Percentiles rank a stretch among this genome's conserved stretches.
phyloP scores from a whole-genome alignment of 2,888 invertebrate genomes.

The Coelogynopora nodosa region DNA sequence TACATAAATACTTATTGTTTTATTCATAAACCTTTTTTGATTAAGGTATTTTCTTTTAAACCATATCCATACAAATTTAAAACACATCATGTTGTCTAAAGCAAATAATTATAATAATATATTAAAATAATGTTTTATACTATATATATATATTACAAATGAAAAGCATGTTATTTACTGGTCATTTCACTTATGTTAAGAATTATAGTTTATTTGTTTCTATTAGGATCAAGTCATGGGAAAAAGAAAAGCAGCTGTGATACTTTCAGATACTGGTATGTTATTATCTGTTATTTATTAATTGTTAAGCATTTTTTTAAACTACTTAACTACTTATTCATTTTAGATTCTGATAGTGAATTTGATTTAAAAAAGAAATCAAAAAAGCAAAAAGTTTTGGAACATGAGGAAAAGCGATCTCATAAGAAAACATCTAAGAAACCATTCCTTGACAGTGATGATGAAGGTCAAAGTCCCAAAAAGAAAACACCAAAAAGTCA shows the following conservation, averaged over 20 bases:
- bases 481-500: neutral
- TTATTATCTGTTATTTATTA: neutral
- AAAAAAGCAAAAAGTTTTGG: neutral
- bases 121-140: too few species aligned
- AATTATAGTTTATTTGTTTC: too few species aligned
- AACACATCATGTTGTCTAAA: too few species aligned
- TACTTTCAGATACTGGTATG: neutral
- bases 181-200: too few species aligned
- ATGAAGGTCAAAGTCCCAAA: neutral
- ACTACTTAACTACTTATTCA: neutral
- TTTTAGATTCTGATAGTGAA: neutral
- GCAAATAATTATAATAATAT: too few species aligned
- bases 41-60: too few species aligned
- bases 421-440: neutral
- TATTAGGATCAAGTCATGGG: neutral
- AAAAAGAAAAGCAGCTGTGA: neutral
- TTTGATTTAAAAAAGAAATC: neutral
- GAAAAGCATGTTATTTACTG: too few species aligned
- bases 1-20: too few species aligned
- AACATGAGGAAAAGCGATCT: neutral
- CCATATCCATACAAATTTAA: too few species aligned
- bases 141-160: too few species aligned
- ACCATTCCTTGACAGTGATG: neutral
- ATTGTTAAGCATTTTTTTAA: neutral
- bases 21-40: too few species aligned